These are phyloP conservation scores for Timandra comae DNA, from an alignment of 2,888 invertebrate species.

Conservation along the genomic window DNA sequence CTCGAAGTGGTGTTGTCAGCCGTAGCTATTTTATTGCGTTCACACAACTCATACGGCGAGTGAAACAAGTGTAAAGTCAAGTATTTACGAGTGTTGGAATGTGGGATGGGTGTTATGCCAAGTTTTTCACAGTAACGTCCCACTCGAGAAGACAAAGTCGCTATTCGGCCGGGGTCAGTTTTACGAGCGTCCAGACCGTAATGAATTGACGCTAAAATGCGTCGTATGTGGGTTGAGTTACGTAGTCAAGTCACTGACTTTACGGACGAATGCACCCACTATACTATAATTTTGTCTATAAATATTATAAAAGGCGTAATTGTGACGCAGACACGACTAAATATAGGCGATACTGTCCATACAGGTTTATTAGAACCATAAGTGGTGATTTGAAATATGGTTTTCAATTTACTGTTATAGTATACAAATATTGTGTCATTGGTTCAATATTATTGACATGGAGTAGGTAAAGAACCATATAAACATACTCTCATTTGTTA, in stretches of 20 bases:
- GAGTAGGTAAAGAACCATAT: too few species aligned
- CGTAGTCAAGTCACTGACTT: conserved; percentile 56
- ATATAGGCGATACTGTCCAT: too few species aligned
- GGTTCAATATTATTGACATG: too few species aligned
- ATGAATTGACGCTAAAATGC: conserved; percentile 48
- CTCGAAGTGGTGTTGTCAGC: conserved; percentile 11
- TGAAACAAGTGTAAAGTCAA: conserved; percentile 8
- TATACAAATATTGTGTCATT: too few species aligned
- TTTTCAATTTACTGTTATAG: too few species aligned
- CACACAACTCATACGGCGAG: conserved; percentile 17
- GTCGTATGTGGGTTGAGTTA: conserved; percentile 51
- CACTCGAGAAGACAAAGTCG: conserved; percentile 18
- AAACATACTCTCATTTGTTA: too few species aligned
- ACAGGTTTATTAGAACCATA: too few species aligned
- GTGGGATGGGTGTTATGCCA: conserved; percentile 18
- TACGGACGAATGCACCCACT: conserved; percentile 58
- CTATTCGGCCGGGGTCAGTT: conserved; percentile 34
- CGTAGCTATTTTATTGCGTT: conserved; percentile 19
- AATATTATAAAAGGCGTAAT: conserved; percentile 48
- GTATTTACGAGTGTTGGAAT: conserved; percentile 17
- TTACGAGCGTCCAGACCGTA: conserved; percentile 40
- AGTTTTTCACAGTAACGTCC: conserved; percentile 19
- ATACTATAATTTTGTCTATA: conserved; percentile 58
- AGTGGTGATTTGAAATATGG: too few species aligned
- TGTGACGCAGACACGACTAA: conserved; percentile 29